A percentile compares a stretch with the other conserved stretches of the same genome.
phyloP scores from a whole-genome alignment of 2,113 vertebrate genomes.

The Piprites chloris region DNA sequence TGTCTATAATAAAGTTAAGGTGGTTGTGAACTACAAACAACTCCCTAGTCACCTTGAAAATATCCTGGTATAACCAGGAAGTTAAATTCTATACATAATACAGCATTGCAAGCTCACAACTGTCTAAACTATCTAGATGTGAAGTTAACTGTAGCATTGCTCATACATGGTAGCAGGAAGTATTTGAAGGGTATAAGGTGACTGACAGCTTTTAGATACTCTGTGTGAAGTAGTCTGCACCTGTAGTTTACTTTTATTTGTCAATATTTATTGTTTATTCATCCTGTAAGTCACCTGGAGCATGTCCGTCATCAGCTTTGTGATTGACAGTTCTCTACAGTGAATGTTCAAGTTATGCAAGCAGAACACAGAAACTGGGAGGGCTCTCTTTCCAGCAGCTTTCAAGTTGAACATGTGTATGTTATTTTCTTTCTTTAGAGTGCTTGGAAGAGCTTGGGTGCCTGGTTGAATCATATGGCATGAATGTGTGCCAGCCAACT shows the following conservation, averaged over 20 bases:
- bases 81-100: background rate
- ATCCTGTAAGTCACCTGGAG: background rate
- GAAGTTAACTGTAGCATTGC: background rate
- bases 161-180: background rate
- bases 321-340: background rate
- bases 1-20: background rate
- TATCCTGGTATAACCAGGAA: background rate
- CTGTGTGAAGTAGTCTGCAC: background rate
- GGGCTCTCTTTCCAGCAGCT: background rate
- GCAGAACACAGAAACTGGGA: background rate
- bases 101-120: background rate
- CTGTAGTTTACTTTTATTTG: background rate
- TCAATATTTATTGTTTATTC: background rate
- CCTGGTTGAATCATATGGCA: slow-evolving; percentile 91
- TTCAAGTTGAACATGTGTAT: background rate
- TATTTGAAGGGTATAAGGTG: background rate
- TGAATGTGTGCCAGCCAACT: slow-evolving; percentile 97
- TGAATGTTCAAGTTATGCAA: background rate
- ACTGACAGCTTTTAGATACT: background rate
- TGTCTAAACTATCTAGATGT: background rate
- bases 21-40: background rate
- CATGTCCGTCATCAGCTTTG: background rate
- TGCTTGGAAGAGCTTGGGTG: slow-evolving; percentile 96
- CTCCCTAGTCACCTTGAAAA: background rate
- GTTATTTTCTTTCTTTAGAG: slow-evolving; percentile 72